phyloP scores from a whole-genome alignment of 2,888 invertebrate species.

The Gymnoscelis rufifasciata region DNA sequence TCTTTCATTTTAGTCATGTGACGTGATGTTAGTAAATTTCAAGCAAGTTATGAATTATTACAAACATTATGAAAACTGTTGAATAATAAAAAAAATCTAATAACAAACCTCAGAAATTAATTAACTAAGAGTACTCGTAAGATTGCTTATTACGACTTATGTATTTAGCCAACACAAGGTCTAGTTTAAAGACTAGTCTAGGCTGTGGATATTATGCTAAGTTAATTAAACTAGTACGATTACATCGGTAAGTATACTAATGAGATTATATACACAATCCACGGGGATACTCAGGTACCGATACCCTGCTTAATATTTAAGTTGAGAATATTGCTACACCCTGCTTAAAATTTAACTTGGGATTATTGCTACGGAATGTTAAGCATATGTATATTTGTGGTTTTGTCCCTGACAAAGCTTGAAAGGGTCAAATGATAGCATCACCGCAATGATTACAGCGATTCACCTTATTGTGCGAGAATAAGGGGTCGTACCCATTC shows the following conservation, averaged over 20 bases:
- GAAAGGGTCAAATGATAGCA: background rate
- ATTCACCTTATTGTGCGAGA: too few relatives aligned
- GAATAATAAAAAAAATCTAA: too few relatives aligned
- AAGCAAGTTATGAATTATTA: too few relatives aligned
- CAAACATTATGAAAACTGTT: too few relatives aligned
- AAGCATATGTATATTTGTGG: background rate
- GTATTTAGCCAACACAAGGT: too few relatives aligned
- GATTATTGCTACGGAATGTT: background rate
- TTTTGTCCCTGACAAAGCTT: background rate
- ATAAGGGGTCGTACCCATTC: too few relatives aligned
- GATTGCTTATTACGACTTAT: too few relatives aligned
- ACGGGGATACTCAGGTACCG: slow-evolving; percentile 7
- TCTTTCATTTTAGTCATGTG: too few relatives aligned
- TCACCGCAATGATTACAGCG: background rate
- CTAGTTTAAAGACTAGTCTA: background rate
- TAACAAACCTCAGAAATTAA: too few relatives aligned
- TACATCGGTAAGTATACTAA: slow-evolving; percentile 9
- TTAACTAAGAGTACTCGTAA: too few relatives aligned
- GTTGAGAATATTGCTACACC: background rate
- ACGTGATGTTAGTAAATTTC: too few relatives aligned
- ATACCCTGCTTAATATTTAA: slow-evolving; percentile 7
- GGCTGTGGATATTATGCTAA: slow-evolving; percentile 9
- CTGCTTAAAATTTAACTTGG: background rate
- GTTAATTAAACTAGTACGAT: slow-evolving; percentile 12
- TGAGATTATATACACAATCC: slow-evolving; percentile 6